phyloP scores from a whole-genome alignment of 92 coral and sea anemone species.

The Parazoanthus atlanticus region DNA sequence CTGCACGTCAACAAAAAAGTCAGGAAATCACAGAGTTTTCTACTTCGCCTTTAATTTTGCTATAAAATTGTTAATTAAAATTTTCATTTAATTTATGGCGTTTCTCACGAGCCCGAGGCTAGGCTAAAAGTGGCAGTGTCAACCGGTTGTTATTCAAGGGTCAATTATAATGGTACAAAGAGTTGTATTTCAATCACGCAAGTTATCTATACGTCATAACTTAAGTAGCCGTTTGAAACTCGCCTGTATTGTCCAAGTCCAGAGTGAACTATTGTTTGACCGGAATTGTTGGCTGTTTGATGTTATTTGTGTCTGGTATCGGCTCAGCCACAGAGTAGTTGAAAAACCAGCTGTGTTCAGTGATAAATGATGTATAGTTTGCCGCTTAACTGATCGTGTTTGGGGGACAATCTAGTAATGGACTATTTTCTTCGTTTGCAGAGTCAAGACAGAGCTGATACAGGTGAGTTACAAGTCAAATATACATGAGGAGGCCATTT shows the following conservation, averaged over 20 bases:
- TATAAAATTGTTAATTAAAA: too few relatives aligned
- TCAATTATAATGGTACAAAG: too few relatives aligned
- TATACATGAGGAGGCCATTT: neutral
- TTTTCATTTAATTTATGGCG: neutral
- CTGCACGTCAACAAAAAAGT: neutral
- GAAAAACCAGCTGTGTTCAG: neutral
- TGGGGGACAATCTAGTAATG: constrained; percentile 7
- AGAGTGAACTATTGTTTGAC: constrained; percentile 9
- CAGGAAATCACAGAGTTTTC: neutral
- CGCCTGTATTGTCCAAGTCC: neutral
- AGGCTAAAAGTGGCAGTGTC: neutral
- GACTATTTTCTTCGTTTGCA: constrained; percentile 38
- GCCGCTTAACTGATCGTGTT: neutral
- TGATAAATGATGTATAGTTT: neutral
- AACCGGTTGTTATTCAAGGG: neutral
- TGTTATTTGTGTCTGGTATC: constrained; percentile 6
- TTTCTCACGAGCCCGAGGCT: neutral
- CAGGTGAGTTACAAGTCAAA: constrained; percentile 23
- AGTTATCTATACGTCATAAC: constrained; percentile 11
- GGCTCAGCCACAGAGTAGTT: neutral
- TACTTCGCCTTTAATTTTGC: neutral
- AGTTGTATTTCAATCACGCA: neutral
- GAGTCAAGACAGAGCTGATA: constrained; percentile 61
- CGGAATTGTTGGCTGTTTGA: neutral
- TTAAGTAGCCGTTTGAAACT: neutral